Percentiles rank a stretch among this genome's conserved stretches.
phyloP scores from a whole-genome alignment of 2,113 vertebrate genomes.

The Physeter macrocephalus region DNA sequence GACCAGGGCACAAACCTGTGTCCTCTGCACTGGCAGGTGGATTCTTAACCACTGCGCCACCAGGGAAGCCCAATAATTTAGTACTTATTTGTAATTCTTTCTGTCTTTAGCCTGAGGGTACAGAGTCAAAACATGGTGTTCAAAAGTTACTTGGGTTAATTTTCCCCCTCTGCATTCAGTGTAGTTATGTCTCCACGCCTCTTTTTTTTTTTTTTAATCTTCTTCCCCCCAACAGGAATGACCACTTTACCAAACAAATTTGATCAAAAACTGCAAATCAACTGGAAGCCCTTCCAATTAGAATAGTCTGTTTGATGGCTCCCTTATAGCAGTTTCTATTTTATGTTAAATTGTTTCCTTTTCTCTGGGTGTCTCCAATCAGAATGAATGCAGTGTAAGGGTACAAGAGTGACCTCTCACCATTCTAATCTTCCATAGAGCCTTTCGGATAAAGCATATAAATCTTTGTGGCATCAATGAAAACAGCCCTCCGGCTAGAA shows the following conservation, averaged over 20 bases:
- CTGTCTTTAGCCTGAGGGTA: not conserved
- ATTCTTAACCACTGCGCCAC: too few relatives aligned
- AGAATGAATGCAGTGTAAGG: not conserved
- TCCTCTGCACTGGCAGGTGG: too few relatives aligned
- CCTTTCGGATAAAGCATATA: slow-evolving; percentile 37
- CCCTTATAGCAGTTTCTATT: not conserved
- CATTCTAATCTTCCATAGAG: slow-evolving; percentile 18
- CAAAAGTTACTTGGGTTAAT: not conserved
- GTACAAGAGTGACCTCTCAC: not conserved
- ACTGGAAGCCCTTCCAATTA: not conserved
- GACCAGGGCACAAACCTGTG: too few relatives aligned
- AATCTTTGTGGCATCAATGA: slow-evolving; percentile 34
- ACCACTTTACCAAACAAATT: not conserved
- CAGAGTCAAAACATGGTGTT: not conserved
- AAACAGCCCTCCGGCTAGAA: not conserved
- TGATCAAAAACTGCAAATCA: not conserved
- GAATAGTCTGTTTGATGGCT: not conserved
- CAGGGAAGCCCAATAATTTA: not conserved
- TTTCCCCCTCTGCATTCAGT: not conserved
- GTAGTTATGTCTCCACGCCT: not conserved
- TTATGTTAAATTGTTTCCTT: slow-evolving; percentile 10
- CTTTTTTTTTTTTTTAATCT: not conserved
- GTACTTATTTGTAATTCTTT: not conserved
- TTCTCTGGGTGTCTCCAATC: not conserved
- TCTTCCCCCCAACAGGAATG: not conserved